These are phyloP conservation scores for Apoda limacodes DNA, from an alignment of 2,888 invertebrate genomes.

Conservation along the genomic window DNA sequence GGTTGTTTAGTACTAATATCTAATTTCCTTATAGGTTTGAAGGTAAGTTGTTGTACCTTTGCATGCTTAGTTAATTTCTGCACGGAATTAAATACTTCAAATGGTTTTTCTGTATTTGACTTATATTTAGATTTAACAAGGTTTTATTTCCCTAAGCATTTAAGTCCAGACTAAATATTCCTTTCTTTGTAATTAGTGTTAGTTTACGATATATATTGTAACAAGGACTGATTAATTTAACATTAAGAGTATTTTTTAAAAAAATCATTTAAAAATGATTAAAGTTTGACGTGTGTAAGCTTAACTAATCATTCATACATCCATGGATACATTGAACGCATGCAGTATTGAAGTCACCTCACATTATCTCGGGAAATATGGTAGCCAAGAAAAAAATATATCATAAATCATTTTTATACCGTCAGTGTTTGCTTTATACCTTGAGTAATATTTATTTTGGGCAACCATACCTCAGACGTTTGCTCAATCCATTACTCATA, in stretches of 20 bases:
- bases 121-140: not conserved
- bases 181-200: no score
- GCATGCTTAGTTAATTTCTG: not conserved
- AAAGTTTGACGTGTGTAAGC: no score
- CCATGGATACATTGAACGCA: no score
- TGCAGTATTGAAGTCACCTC: no score
- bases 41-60: slow-evolving; percentile 22
- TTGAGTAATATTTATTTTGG: slow-evolving; percentile 32
- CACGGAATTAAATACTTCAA: not conserved
- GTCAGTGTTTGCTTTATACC: slow-evolving; percentile 13
- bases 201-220: no score
- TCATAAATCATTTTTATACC: slow-evolving; percentile 16
- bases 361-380: no score
- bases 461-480: slow-evolving; percentile 30
- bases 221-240: no score
- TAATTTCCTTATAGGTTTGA: slow-evolving; percentile 7
- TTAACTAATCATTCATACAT: no score
- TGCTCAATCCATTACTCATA: slow-evolving; percentile 27
- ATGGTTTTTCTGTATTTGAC: not conserved
- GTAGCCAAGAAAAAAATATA: no score
- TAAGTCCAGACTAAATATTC: not conserved
- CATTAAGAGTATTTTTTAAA: no score
- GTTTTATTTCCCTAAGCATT: not conserved
- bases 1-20: slow-evolving; percentile 19
- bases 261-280: no score